phyloP scores from a whole-genome alignment of 2,888 invertebrate genomes.

The Heteromyza rotundicornis region DNA sequence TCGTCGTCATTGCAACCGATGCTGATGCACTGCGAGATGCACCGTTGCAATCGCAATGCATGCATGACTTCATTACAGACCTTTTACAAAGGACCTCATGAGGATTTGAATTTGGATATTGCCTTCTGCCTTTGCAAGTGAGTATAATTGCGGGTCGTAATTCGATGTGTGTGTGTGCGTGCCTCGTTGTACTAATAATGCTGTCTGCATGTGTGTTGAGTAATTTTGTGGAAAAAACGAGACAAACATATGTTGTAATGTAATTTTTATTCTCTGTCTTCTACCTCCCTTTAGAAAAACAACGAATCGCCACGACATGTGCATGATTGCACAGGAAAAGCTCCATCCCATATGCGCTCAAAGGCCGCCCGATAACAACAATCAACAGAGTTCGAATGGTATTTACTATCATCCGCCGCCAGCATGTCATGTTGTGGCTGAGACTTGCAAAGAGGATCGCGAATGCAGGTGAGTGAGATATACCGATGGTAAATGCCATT shows the following conservation, averaged over 20 bases:
- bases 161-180: neutral
- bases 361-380: conserved; percentile 70
- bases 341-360: conserved; percentile 90
- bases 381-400: conserved; percentile 64
- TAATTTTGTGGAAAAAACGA: neutral
- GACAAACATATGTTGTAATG: too few relatives aligned
- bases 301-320: conserved; percentile 83
- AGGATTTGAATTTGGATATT: conserved; percentile 85
- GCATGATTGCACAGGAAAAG: conserved; percentile 87
- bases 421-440: conserved; percentile 85
- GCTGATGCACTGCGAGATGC: conserved; percentile 79
- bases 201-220: too few relatives aligned
- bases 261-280: neutral
- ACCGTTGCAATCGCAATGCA: conserved; percentile 80
- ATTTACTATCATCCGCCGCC: conserved; percentile 71
- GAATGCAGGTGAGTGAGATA: conserved; percentile 78
- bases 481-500: too few relatives aligned
- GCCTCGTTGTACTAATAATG: neutral
- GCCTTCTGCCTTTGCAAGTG: conserved; percentile 94
- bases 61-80: conserved; percentile 87
- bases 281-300: too few relatives aligned
- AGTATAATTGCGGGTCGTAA: conserved; percentile 59
- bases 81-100: conserved; percentile 82
- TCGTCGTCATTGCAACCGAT: conserved; percentile 81
- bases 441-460: conserved; percentile 80